These are phyloP conservation scores for Drosophila lacertosa DNA, from an alignment of 1,140 invertebrate genomes.

Conservation along the genomic window DNA sequence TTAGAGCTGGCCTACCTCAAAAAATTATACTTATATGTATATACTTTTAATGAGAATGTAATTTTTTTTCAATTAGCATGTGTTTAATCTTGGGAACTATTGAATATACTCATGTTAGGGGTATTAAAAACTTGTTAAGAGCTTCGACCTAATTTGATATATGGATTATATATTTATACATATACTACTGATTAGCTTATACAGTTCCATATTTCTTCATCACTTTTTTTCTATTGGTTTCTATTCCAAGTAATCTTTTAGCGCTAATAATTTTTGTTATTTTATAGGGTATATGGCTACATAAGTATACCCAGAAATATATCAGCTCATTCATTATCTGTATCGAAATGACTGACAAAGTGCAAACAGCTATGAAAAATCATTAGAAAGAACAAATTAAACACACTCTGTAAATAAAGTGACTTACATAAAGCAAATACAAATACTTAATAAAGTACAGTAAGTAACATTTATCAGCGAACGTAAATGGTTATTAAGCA, in stretches of 20 bases:
- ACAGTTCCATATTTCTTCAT: too few species aligned
- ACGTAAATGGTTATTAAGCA: neutral
- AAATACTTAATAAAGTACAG: conserved; percentile 1
- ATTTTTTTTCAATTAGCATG: neutral
- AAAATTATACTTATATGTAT: neutral
- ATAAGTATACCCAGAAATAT: too few species aligned
- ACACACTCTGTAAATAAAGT: neutral
- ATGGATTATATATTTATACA: too few species aligned
- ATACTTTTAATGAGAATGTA: neutral
- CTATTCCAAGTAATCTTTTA: too few species aligned
- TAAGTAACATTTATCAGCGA: neutral
- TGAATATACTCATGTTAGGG: neutral
- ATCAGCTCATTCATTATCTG: too few species aligned
- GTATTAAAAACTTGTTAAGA: too few species aligned
- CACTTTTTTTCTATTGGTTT: too few species aligned
- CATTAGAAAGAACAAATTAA: neutral
- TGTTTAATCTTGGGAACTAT: neutral
- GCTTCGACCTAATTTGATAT: too few species aligned
- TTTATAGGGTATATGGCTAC: too few species aligned
- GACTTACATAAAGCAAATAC: neutral
- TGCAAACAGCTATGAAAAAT: neutral
- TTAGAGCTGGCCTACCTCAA: neutral
- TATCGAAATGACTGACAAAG: too few species aligned
- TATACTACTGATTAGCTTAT: too few species aligned
- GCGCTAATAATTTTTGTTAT: too few species aligned